A percentile compares a stretch with the other conserved stretches of the same genome.
Evolutionary conservation across 2,113 vertebrate species (phyloP).

Genomic region (Brienomyrus brachyistius): DNA sequence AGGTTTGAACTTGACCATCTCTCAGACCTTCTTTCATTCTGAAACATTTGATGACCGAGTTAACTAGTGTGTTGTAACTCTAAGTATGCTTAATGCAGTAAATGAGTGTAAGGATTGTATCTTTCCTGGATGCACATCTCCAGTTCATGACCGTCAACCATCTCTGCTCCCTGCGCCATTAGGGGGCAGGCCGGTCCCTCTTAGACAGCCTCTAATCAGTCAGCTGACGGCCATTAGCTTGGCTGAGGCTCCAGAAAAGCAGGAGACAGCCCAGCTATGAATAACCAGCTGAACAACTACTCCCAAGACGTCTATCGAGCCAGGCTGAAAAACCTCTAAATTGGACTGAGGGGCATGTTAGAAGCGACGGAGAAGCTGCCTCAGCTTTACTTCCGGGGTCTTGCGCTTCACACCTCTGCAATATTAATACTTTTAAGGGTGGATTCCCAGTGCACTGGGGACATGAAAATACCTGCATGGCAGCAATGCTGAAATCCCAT

Average conservation of each 20-base stretch:
- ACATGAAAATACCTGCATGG: background rate
- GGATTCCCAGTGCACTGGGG: constrained; percentile 13
- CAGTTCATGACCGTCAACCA: background rate
- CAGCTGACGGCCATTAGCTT: background rate
- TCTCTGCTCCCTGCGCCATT: background rate
- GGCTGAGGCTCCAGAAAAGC: background rate
- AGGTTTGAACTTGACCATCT: background rate
- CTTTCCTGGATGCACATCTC: background rate
- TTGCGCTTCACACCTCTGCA: constrained; percentile 40
- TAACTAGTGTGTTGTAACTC: background rate
- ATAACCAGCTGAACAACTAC: constrained; percentile 40
- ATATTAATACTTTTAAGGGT: constrained; percentile 52
- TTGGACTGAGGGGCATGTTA: constrained; percentile 38
- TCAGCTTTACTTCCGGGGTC: background rate
- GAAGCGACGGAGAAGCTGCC: background rate
- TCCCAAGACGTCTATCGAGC: constrained; percentile 31
- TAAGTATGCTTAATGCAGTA: background rate
- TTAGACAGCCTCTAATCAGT: background rate
- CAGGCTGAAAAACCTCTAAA: constrained; percentile 45
- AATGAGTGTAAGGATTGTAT: background rate
- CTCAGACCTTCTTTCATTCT: background rate
- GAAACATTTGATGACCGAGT: background rate
- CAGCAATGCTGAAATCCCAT: constrained; percentile 13
- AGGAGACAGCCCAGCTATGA: constrained; percentile 31
- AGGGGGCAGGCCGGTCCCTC: background rate